Conservation (phyloP, 2,888 invertebrate genomes). For the Lepetodrilus schrolli region DNA sequence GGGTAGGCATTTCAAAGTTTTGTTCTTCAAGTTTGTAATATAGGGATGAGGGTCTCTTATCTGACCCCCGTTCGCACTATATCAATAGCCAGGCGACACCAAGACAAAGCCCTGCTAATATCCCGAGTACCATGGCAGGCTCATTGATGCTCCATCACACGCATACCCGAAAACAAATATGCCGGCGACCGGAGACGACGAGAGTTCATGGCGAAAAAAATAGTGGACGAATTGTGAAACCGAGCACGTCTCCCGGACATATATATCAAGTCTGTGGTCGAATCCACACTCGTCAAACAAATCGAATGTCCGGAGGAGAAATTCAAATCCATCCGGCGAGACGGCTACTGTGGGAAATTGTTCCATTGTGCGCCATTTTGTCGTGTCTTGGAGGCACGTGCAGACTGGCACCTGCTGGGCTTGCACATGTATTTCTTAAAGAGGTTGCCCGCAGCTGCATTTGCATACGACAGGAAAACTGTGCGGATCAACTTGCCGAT, state of each 20-base stretch:
- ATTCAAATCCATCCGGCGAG: not conserved
- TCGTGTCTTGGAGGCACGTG: not conserved
- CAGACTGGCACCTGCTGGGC: constrained; percentile 6
- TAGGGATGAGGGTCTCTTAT: not conserved
- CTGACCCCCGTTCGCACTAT: not conserved
- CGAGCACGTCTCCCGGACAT: not conserved
- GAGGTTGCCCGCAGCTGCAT: not conserved
- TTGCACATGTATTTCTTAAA: not conserved
- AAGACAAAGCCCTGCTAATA: constrained; percentile 1
- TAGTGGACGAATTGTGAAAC: not conserved
- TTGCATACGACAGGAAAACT: not conserved
- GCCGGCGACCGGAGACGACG: not conserved
- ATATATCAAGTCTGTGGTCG: not conserved
- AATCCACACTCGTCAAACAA: not conserved
- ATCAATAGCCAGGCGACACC: not conserved
- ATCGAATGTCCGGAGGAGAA: not conserved
- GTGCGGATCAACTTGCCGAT: not conserved
- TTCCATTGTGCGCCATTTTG: constrained; percentile 7
- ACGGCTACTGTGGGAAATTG: not conserved
- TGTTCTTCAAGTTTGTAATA: not conserved
- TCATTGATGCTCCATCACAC: not conserved
- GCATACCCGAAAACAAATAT: not conserved
- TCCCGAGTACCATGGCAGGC: not conserved
- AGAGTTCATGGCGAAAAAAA: not conserved
- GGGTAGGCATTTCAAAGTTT: not conserved